Base-by-base conservation (phyloP, 1,140 invertebrate species). In the Pectinophora gossypiella region DNA sequence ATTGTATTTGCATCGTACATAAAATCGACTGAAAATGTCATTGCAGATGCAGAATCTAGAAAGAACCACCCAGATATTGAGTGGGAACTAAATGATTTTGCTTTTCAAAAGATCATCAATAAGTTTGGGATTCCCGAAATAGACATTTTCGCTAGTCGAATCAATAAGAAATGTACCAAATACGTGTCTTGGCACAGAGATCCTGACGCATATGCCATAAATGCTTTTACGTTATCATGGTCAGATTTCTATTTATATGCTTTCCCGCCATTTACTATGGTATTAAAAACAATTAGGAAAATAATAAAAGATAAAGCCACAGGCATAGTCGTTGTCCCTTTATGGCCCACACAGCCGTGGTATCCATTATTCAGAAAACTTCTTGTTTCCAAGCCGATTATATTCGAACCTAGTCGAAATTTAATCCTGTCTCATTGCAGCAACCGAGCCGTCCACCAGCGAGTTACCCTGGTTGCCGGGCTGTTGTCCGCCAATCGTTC, bases 401-500 rank as follows among this genome's bases (percentile, higher is more conserved):
- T 18, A 7, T 35, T 48, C 23, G 32, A 36, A 19, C 47, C 27
- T 20, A 48, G 32, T 35, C 21, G 22, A 36, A 21, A 19, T 19
- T 32, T 48, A 36, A 36, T 48, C 19, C 18, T 48, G 19, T 44
- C 42, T 44, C 42, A 44, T 44, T 44, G 1, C 42, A 44, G 42
- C 19, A 20, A 19, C 18, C 13, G 42, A 9, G 9, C 18, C 5
- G 9, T 44, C 9, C 42, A 44, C 5, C 9, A 21, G 18, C 18
- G 55, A 18, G 13, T 69, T 54, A 53, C 54, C 18, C 43, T 63
- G 54, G 54, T 61, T 40, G 68, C 56, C 19, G 58, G 57, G 20
- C 49, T 44, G 19, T 62, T 74, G 57, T 76, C 64, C 45, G 64
- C 48, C 12, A 52, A 45, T 53, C 62, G 7, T 58, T 66, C 0